Conservation (phyloP, 2,888 invertebrate species). For the Aproaerema taeniolella region DNA sequence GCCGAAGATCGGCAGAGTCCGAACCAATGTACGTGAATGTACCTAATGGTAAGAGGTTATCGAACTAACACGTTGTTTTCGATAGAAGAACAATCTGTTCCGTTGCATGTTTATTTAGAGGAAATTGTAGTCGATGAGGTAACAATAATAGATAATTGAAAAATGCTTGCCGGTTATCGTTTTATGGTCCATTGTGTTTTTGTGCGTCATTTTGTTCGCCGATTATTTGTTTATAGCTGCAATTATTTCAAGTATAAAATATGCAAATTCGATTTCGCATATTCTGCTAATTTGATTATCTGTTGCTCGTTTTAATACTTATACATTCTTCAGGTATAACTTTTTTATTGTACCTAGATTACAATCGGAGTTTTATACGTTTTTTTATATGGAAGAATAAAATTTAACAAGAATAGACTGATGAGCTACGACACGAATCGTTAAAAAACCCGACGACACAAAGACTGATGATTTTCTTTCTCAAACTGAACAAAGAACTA, state of each 20-base stretch:
- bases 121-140: slow-evolving; percentile 13
- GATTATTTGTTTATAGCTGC: neutral
- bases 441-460: slow-evolving; percentile 14
- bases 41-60: slow-evolving; percentile 38
- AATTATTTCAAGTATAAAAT: neutral
- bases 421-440: neutral
- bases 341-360: too few relatives aligned
- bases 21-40: slow-evolving; percentile 23
- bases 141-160: slow-evolving; percentile 15
- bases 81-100: slow-evolving; percentile 24
- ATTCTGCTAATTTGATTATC: too few relatives aligned
- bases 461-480: slow-evolving; percentile 20
- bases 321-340: too few relatives aligned
- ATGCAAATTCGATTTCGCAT: too few relatives aligned
- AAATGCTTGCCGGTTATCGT: slow-evolving; percentile 4
- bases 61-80: slow-evolving; percentile 39
- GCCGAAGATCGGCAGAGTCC: slow-evolving; percentile 40
- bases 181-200: slow-evolving; percentile 6
- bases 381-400: neutral
- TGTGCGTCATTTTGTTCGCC: neutral
- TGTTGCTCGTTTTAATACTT: too few relatives aligned
- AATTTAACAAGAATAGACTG: too few relatives aligned
- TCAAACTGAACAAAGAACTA: slow-evolving; percentile 28
- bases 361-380: too few relatives aligned
- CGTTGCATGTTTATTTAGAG: slow-evolving; percentile 19